Percentiles rank a stretch among this genome's conserved stretches.
Conservation (phyloP, 1,140 invertebrate genomes). For the Eriosoma lanigerum region DNA sequence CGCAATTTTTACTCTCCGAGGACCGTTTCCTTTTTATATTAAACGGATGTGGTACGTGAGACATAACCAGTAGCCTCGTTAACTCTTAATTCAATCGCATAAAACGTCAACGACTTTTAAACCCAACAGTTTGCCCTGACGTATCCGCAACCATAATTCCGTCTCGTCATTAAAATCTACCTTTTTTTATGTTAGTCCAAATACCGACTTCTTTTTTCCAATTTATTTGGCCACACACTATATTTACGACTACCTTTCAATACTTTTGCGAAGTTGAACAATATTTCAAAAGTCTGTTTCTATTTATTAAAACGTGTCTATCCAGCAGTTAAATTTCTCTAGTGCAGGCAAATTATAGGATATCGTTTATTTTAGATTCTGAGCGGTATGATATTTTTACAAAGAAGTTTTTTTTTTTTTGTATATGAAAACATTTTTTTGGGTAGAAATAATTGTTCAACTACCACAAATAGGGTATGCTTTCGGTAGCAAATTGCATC, state of each 20-base stretch:
- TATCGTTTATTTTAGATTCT: no score
- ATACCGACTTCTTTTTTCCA: background rate
- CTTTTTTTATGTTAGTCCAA: background rate
- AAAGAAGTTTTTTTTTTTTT: no score
- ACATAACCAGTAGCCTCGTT: constrained; percentile 28
- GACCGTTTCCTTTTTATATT: constrained; percentile 42
- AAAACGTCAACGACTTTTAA: constrained; percentile 42
- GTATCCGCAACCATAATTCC: no score
- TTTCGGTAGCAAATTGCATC: no score
- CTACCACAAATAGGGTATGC: no score
- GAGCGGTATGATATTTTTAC: no score
- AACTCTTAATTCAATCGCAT: constrained; percentile 47
- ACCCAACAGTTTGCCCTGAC: background rate
- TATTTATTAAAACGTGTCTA: no score
- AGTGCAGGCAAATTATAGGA: constrained; percentile 7
- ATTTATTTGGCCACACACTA: background rate
- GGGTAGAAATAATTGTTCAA: no score
- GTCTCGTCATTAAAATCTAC: no score
- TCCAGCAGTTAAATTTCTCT: no score
- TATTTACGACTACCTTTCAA: no score
- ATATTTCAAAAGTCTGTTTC: background rate
- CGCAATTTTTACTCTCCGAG: background rate
- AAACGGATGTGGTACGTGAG: constrained; percentile 40
- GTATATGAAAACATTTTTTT: no score
- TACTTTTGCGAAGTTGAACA: background rate